Evolutionary conservation across 1,140 invertebrate genomes (phyloP).

Genomic region (Antheraea pernyi): DNA sequence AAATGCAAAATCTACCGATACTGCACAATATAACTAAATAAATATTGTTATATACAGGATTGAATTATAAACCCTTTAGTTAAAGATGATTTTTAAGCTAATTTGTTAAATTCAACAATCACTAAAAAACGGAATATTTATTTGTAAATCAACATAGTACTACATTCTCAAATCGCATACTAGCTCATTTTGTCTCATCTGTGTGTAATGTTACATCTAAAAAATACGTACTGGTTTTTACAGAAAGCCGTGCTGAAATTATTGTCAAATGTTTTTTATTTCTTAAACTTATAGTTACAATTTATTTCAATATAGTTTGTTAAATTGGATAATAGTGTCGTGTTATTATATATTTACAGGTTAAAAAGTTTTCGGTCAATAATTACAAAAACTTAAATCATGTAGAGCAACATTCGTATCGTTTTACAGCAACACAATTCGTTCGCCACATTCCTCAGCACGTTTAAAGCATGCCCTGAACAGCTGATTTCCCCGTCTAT

Average conservation of each 20-base stretch:
- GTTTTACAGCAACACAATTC: slow-evolving; percentile 54
- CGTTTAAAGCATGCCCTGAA: slow-evolving; percentile 77
- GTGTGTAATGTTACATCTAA: slow-evolving; percentile 36
- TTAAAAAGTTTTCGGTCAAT: neutral
- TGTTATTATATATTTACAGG: no score
- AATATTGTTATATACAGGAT: neutral
- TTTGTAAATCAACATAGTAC: slow-evolving; percentile 50
- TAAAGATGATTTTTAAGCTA: neutral
- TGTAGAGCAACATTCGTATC: slow-evolving; percentile 62
- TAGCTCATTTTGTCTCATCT: slow-evolving; percentile 65
- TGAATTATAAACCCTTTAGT: no score
- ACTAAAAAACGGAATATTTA: slow-evolving; percentile 16
- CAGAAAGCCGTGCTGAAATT: no score
- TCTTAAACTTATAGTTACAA: no score
- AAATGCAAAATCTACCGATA: slow-evolving; percentile 42
- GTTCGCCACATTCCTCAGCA: slow-evolving; percentile 76
- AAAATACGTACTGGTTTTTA: no score
- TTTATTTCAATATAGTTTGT: no score
- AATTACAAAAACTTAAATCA: slow-evolving; percentile 22
- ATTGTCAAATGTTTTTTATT: neutral
- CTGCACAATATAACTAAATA: slow-evolving; percentile 1
- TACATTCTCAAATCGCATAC: slow-evolving; percentile 55
- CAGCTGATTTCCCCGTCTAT: slow-evolving; percentile 76
- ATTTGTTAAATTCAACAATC: neutral
- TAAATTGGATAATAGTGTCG: no score